These are phyloP conservation scores for Hylomyscus alleni DNA, from an alignment of 2,797 vertebrate genomes.

Conservation along the genomic window DNA sequence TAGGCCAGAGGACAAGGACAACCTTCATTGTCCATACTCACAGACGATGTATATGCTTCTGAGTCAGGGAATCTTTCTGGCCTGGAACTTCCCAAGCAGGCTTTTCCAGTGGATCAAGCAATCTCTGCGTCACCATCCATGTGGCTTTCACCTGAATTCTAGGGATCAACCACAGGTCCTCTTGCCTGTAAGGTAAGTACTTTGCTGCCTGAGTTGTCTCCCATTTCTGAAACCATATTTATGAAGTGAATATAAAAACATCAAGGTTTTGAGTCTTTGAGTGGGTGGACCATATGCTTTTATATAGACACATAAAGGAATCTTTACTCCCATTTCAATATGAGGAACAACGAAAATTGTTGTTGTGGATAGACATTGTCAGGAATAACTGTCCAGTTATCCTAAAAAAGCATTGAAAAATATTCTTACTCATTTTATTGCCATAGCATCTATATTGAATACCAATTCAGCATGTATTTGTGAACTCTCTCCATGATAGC, in stretches of 20 bases:
- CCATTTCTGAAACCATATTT: neutral
- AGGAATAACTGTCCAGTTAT: neutral
- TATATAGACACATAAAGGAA: no score
- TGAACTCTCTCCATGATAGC: neutral
- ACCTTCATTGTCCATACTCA: no score
- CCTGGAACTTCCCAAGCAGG: neutral
- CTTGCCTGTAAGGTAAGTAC: neutral
- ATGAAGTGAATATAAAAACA: neutral
- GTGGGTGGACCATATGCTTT: neutral
- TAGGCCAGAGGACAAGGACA: neutral
- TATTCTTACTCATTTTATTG: neutral
- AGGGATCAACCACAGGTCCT: neutral
- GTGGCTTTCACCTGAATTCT: neutral
- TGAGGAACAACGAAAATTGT: neutral
- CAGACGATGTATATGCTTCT: neutral
- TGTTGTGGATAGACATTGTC: no score
- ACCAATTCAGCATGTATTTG: neutral
- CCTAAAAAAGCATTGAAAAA: neutral
- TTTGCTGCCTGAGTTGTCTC: neutral
- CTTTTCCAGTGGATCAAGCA: neutral
- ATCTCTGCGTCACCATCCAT: no score
- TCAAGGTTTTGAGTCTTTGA: neutral
- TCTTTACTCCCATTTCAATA: neutral
- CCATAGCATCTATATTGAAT: neutral
- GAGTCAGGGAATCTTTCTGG: neutral